These are phyloP conservation scores for Eupithecia insigniata DNA, from an alignment of 2,888 invertebrate genomes.

Conservation along the genomic window DNA sequence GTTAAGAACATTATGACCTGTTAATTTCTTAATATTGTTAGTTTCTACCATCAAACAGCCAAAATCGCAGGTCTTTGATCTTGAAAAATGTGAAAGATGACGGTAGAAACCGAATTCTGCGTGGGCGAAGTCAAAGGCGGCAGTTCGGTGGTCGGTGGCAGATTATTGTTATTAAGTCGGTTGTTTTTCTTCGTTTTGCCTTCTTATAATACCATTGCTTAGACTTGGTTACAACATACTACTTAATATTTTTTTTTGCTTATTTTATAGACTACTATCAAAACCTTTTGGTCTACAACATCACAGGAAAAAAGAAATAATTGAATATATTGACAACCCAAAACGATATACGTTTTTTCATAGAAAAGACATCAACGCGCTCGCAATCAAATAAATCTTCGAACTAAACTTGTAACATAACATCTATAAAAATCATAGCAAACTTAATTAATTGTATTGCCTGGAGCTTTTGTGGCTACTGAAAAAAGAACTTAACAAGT, in stretches of 20 bases:
- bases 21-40: not conserved
- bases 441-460: not conserved
- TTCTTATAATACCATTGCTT: not conserved
- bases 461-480: not conserved
- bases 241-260: not conserved
- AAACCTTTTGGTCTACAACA: not conserved
- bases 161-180: not conserved
- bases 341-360: not conserved
- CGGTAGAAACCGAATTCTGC: not conserved
- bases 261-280: not conserved
- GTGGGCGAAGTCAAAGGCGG: not conserved
- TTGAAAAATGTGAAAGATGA: not conserved
- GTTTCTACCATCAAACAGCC: not conserved
- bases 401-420: not conserved
- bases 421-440: not conserved
- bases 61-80: not conserved
- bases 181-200: not conserved
- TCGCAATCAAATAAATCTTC: not conserved
- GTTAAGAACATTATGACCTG: slow-evolving; percentile 5
- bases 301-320: not conserved
- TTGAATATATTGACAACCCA: not conserved
- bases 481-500: not conserved
- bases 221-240: too few relatives aligned
- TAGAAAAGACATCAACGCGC: slow-evolving; percentile 29
- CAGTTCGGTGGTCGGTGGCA: too few relatives aligned